A percentile compares a stretch with the other conserved stretches of the same genome.
Conservation (phyloP, 2,797 vertebrate species). For the Leontocebus nigricollis region DNA sequence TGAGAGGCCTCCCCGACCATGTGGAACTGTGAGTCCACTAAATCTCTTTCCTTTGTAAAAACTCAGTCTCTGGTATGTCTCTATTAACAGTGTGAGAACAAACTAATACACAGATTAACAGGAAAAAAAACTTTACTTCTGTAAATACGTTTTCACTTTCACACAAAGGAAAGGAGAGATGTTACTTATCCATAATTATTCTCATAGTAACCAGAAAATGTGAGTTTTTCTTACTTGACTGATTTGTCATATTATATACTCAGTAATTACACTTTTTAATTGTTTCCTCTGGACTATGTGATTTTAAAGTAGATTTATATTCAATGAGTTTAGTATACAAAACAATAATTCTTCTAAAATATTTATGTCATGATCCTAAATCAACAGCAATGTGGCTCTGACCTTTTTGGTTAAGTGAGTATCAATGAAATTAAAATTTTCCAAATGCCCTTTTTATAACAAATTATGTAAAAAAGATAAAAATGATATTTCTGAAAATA, state of each 20-base stretch:
- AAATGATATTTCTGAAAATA: not conserved
- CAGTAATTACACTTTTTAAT: not conserved
- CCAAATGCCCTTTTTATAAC: not conserved
- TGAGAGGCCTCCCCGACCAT: not conserved
- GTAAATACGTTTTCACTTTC: not conserved
- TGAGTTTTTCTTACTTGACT: not conserved
- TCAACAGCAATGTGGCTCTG: not conserved
- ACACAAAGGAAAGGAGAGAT: not conserved
- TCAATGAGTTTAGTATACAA: not conserved
- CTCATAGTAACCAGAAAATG: not conserved
- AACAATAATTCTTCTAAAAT: not conserved
- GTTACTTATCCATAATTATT: not conserved
- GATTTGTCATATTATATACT: not conserved
- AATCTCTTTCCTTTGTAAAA: not conserved
- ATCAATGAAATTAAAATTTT: slow-evolving; percentile 17
- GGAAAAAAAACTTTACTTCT: not conserved
- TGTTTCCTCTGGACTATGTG: not conserved
- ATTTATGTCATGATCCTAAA: not conserved
- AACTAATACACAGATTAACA: not conserved
- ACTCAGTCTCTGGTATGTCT: not conserved
- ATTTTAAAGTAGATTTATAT: slow-evolving; percentile 13
- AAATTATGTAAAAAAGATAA: not conserved
- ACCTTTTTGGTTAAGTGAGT: not conserved
- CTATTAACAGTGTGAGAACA: not conserved
- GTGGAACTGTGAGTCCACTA: not conserved